These are phyloP conservation scores for Sialia sialis DNA, from an alignment of 2,113 vertebrate genomes.

Conservation along the genomic window DNA sequence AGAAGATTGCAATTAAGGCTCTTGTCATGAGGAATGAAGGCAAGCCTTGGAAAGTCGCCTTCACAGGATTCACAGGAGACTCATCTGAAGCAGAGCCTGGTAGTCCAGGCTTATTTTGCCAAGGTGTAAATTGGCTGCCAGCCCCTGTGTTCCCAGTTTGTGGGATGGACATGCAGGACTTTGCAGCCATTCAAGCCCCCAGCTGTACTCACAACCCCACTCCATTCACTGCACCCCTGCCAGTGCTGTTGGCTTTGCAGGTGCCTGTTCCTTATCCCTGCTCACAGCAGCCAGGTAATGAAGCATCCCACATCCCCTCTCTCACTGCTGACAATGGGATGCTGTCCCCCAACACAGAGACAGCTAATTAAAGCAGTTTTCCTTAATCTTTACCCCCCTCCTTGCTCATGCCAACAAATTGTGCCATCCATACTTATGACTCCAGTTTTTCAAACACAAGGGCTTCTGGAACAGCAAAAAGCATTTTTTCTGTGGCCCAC, in stretches of 20 bases:
- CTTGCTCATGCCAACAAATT: background rate
- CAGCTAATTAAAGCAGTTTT: background rate
- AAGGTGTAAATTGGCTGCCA: background rate
- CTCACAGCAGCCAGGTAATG: background rate
- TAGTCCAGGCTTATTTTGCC: background rate
- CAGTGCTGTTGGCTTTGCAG: background rate
- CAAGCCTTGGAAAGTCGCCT: background rate
- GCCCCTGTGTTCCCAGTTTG: rapidly evolving
- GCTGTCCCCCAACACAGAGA: background rate
- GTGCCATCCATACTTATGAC: background rate
- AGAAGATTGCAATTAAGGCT: background rate
- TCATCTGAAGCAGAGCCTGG: rapidly evolving
- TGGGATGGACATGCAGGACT: rapidly evolving
- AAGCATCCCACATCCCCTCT: background rate
- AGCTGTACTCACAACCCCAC: rapidly evolving
- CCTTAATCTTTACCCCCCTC: background rate
- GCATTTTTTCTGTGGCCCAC: background rate
- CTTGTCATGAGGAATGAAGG: background rate
- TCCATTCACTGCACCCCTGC: background rate
- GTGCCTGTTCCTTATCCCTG: background rate
- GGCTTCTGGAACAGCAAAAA: background rate
- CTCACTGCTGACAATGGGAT: rapidly evolving
- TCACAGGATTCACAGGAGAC: background rate
- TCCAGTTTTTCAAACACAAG: background rate
- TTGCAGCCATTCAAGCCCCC: background rate